Evolutionary conservation across 2,797 vertebrate species (phyloP).

Genomic region (Halcyon badia): DNA sequence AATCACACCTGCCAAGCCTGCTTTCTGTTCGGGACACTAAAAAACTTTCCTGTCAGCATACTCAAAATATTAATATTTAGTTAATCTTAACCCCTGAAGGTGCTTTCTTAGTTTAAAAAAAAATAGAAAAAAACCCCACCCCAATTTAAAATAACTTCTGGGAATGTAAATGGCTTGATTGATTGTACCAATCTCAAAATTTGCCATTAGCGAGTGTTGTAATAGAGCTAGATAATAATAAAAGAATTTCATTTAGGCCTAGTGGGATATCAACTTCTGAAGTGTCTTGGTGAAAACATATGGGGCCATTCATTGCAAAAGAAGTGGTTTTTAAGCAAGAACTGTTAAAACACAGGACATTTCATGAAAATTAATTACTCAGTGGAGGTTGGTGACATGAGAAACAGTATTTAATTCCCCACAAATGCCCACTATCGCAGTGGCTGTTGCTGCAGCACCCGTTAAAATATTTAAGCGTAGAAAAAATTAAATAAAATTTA

Average conservation of each 20-base stretch:
- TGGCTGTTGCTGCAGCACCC: background rate
- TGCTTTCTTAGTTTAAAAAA: background rate
- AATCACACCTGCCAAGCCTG: background rate
- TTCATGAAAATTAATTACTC: conserved; percentile 60
- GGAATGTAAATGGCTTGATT: conserved; percentile 34
- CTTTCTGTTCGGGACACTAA: background rate
- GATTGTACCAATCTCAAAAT: conserved; percentile 40
- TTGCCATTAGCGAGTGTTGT: conserved; percentile 45
- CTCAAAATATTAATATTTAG: background rate
- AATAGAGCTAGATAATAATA: conserved; percentile 57
- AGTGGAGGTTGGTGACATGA: background rate
- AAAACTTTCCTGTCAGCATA: background rate
- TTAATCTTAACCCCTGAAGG: background rate
- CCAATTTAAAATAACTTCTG: conserved; percentile 22
- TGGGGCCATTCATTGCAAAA: conserved; percentile 54
- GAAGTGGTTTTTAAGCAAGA: conserved; percentile 59
- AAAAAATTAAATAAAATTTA: background rate
- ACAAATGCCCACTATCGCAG: background rate
- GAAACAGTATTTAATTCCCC: background rate
- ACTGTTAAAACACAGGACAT: conserved; percentile 37
- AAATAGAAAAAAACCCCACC: background rate
- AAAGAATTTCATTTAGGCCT: conserved; percentile 48
- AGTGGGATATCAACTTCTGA: conserved; percentile 49
- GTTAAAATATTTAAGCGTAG: background rate
- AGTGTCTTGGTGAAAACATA: conserved; percentile 58